Conservation (phyloP, 2,888 invertebrate genomes). For the Aphodius sticticus region DNA sequence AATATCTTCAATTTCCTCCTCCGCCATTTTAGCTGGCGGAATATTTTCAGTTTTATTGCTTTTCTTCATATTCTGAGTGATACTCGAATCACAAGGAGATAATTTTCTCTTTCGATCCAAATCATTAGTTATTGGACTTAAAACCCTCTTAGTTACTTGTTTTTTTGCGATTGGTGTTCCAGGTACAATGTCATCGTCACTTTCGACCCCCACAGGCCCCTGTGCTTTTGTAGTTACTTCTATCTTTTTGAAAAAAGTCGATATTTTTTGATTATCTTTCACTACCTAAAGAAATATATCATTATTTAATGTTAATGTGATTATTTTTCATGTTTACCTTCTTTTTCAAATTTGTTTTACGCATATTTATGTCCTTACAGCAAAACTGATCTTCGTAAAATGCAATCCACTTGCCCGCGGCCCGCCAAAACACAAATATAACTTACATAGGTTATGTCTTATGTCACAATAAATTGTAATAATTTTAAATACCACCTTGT, state of each 20-base stretch:
- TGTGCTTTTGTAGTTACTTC: neutral
- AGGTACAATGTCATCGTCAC: slow-evolving; percentile 35
- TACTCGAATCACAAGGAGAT: neutral
- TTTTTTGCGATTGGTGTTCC: slow-evolving; percentile 29
- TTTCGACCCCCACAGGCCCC: neutral
- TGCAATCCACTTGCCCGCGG: neutral
- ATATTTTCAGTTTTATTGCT: slow-evolving; percentile 12
- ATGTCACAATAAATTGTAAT: neutral
- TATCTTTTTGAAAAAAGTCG: slow-evolving; percentile 37
- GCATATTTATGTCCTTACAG: slow-evolving; percentile 19
- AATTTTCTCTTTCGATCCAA: slow-evolving; percentile 6
- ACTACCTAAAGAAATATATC: slow-evolving; percentile 30
- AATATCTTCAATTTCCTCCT: neutral
- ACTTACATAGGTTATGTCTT: slow-evolving; percentile 5
- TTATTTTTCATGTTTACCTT: slow-evolving; percentile 16
- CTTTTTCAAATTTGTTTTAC: slow-evolving; percentile 28
- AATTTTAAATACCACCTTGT: too few species aligned
- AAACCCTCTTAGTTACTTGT: slow-evolving; percentile 20
- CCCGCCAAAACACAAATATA: slow-evolving; percentile 27
- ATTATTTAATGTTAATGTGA: neutral
- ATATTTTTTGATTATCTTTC: slow-evolving; percentile 42
- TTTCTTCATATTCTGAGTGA: neutral
- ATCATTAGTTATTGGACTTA: slow-evolving; percentile 24
- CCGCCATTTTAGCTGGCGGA: neutral
- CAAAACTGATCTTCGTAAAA: neutral